phyloP scores from a whole-genome alignment of 2,797 vertebrate genomes.

The Sebastiscus tertius region DNA sequence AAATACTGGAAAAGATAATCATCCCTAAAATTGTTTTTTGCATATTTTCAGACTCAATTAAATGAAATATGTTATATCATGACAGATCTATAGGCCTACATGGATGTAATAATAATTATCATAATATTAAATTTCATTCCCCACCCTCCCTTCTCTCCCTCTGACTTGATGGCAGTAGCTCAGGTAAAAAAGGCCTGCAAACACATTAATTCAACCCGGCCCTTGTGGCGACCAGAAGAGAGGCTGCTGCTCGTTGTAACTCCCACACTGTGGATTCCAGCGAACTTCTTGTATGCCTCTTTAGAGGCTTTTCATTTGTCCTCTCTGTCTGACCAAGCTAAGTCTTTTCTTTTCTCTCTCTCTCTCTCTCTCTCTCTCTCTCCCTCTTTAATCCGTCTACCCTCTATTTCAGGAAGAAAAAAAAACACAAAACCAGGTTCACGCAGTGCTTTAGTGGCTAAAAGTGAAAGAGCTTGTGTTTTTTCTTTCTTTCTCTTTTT shows the following conservation, averaged over 20 bases:
- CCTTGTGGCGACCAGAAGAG: slow-evolving; percentile 74
- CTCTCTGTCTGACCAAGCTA: slow-evolving; percentile 87
- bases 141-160: slow-evolving; percentile 54
- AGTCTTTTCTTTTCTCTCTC: slow-evolving; percentile 81
- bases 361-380: slow-evolving; percentile 77
- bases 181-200: slow-evolving; percentile 91
- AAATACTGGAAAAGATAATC: background rate
- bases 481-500: slow-evolving; percentile 74
- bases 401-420: slow-evolving; percentile 90
- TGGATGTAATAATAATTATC: background rate
- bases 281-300: slow-evolving; percentile 90
- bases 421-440: slow-evolving; percentile 95
- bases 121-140: no score
- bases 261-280: slow-evolving; percentile 87
- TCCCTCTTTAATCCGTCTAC: slow-evolving; percentile 88
- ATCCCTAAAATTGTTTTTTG: background rate
- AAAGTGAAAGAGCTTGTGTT: slow-evolving; percentile 90
- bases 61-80: background rate
- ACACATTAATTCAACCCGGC: slow-evolving; percentile 86
- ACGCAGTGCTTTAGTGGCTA: slow-evolving; percentile 95
- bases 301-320: slow-evolving; percentile 85
- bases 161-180: slow-evolving; percentile 82
- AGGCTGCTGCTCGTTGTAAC: slow-evolving; percentile 84
- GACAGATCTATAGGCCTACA: background rate
- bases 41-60: background rate